Evolutionary conservation across 1,140 invertebrate genomes (phyloP), one percentile per base, ranked within the genome.

Genomic region (Sinella curviseta): DNA sequence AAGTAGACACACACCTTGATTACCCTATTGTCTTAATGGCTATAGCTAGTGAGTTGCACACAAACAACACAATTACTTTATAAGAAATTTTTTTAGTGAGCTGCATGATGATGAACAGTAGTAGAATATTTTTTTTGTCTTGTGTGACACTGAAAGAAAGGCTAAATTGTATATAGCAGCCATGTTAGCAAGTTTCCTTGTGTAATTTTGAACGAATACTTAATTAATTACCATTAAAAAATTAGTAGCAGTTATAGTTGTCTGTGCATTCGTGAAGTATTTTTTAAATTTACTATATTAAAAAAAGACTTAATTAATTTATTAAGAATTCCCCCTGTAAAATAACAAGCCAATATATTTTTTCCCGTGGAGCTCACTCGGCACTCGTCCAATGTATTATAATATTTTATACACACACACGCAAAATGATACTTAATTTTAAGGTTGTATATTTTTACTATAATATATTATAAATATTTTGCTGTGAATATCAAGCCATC

Each of bases 371-470:
- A 70, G 65, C 65, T 70, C 65, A 70, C 65, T 70, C 65, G 65
- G 65, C 65, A 70, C 65, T 70, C 65, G 65, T 70, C 65, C 65
- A 70, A 30, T 70, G 30, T 70, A 2, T 48, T 48, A n/a, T n/a
- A n/a, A n/a, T n/a, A n/a, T n/a, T n/a, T n/a, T n/a, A n/a, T n/a
- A n/a, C n/a, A n/a, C n/a, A n/a, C n/a, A n/a, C n/a, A n/a, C n/a
- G n/a, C n/a, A n/a, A n/a, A n/a, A n/a, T n/a, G n/a, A n/a, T n/a
- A n/a, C n/a, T n/a, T n/a, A n/a, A n/a, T n/a, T n/a, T n/a, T n/a
- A n/a, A n/a, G n/a, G n/a, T n/a, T n/a, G n/a, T n/a, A n/a, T n/a
- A n/a, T n/a, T n/a, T n/a, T n/a, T n/a, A n/a, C n/a, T n/a, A 60
- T 60, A n/a, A 26, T 60, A 60, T 60, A 3, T 14, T 60, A 60